Conservation (phyloP, 1,140 invertebrate species). For the Megalopta genalis region DNA sequence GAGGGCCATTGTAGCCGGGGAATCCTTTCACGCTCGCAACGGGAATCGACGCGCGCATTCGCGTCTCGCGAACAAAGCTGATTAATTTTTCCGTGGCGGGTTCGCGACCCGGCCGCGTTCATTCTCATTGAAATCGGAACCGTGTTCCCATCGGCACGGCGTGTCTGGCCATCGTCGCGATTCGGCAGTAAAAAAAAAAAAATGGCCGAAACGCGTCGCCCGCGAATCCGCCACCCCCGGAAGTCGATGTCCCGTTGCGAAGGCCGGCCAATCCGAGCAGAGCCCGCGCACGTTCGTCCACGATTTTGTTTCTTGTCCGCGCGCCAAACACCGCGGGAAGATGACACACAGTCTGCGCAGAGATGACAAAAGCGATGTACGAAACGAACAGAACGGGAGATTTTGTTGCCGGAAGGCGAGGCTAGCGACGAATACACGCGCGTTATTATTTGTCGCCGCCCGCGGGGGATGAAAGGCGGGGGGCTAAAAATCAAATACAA, state of each 20-base stretch:
- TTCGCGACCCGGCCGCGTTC: too few relatives aligned
- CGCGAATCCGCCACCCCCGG: neutral
- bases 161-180: too few relatives aligned
- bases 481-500: conserved; percentile 56
- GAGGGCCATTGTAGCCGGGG: neutral
- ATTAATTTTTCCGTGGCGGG: too few relatives aligned
- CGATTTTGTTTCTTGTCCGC: too few relatives aligned
- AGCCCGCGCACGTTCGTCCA: conserved; percentile 10
- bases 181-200: too few relatives aligned
- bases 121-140: too few relatives aligned
- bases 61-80: neutral
- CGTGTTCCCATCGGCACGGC: neutral
- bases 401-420: too few relatives aligned
- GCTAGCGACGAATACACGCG: conserved; percentile 64
- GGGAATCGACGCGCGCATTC: conserved; percentile 9
- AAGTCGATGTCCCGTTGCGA: conserved; percentile 30
- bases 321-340: too few relatives aligned
- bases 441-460: conserved; percentile 72
- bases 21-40: conserved; percentile 41
- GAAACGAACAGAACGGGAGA: too few relatives aligned
- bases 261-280: conserved; percentile 22
- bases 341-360: too few relatives aligned
- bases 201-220: too few relatives aligned
- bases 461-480: conserved; percentile 73
- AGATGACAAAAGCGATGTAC: neutral